Evolutionary conservation across 2,113 vertebrate species (phyloP).

Genomic region (Clupea harengus): DNA sequence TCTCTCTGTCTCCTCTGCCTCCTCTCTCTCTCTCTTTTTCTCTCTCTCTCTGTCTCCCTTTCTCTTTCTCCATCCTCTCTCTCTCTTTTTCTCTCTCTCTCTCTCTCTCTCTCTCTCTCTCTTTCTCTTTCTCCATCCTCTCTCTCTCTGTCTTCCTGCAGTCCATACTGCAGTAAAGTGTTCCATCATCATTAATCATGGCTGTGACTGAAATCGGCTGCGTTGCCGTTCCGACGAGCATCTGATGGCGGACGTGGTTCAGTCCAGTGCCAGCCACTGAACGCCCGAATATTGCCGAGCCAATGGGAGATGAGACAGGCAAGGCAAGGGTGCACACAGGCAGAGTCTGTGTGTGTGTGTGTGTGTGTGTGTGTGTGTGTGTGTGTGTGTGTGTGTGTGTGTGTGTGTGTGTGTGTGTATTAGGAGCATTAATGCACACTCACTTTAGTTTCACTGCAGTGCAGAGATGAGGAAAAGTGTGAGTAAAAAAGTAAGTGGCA

Average conservation of each 20-base stretch:
- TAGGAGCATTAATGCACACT: no score
- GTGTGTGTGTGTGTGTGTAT: no score
- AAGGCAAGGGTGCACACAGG: not conserved
- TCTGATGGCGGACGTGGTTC: not conserved
- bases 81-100: conserved; percentile 21
- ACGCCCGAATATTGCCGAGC: not conserved
- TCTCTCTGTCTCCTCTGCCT: not conserved
- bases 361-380: not conserved
- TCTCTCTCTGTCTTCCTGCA: not conserved
- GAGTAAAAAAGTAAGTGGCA: not conserved
- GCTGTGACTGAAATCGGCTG: not conserved
- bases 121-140: not conserved
- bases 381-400: no score
- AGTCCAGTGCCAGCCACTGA: not conserved
- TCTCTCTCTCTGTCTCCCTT: conserved; percentile 34
- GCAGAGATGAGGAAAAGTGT: not conserved
- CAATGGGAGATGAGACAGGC: not conserved
- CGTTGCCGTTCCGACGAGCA: conserved; percentile 6
- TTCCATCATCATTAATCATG: conserved; percentile 5
- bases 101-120: not conserved
- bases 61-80: conserved; percentile 35
- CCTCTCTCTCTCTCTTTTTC: not conserved
- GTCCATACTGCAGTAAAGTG: not conserved
- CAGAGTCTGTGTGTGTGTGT: not conserved
- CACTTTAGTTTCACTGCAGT: not conserved